Percentiles rank a stretch among this genome's conserved stretches.
Evolutionary conservation across 2,888 invertebrate genomes (phyloP).

Genomic region (Tipula confusa): DNA sequence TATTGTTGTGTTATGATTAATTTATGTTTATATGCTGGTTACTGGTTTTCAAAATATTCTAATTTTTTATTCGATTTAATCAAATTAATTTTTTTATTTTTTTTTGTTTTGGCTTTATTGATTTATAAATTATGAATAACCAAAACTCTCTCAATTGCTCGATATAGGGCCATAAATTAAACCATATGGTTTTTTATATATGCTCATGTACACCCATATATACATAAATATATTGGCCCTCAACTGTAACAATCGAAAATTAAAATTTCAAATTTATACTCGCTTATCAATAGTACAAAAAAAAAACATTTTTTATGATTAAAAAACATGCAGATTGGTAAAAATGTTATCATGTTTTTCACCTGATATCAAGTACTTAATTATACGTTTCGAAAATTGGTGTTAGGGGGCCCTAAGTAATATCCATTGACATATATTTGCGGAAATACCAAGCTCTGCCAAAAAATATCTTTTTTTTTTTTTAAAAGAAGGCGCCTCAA

Average conservation of each 20-base stretch:
- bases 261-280: background rate
- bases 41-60: background rate
- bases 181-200: background rate
- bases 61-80: background rate
- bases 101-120: no score
- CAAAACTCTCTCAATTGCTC: background rate
- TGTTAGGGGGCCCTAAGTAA: background rate
- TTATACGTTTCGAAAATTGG: background rate
- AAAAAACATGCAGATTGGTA: background rate
- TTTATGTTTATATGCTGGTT: background rate
- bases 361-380: background rate
- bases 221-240: background rate
- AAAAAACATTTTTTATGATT: background rate
- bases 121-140: background rate
- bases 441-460: background rate
- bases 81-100: background rate
- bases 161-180: background rate
- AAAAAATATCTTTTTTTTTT: background rate
- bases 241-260: background rate
- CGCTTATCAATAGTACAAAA: slow-evolving; percentile 4
- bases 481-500: background rate
- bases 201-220: background rate
- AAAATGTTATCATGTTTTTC: background rate
- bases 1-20: slow-evolving; percentile 4
- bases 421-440: background rate